Evolutionary conservation across 2,113 vertebrate genomes (phyloP), one percentile per base, ranked within the genome.

Genomic region (Gopherus evgoodei): DNA sequence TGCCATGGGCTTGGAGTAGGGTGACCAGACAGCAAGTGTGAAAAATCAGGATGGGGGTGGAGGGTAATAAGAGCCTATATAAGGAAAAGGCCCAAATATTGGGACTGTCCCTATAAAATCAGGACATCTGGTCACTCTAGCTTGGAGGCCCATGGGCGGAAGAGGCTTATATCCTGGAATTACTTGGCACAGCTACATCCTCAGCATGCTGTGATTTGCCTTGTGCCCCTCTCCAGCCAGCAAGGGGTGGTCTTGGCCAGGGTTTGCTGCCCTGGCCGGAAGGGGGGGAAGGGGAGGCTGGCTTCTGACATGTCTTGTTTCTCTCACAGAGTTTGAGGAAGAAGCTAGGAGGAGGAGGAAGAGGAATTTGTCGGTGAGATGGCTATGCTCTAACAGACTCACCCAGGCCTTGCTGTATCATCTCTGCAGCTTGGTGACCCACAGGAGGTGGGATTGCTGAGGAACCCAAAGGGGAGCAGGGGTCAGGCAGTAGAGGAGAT

Each of bases 181-280:
- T 72, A 72, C 5, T 0, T 0, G 53, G 27, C 13, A 11, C 31
- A 72, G 84, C 52, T 81, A 81, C 10, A 50, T 13, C 62, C 2
- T 50, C 38, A 44, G 25, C 75, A 6, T 31, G 24, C 47, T 52
- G 42, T 47, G 83, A n/a, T 44, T 82, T 91, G 84, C 84, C 92
- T 59, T 89, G 47, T 35, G 83, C 53, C 81, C 21, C 29, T 91
- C 85, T 93, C 54, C 25, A 49, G 91, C 96, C 96, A 95, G 95
- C 47, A 90, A 90, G 97, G 95, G 96, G 96, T 92, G 94, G 94
- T 96, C 93, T 95, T 91, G 86, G 42, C 84, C 65, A 13, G 16
- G 76, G n/a, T 93, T 95, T 91, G 81, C 16, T 59, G 79, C 79
- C 84, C 25, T 42, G 6, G 38, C 2, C 35, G 87, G 76, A 53